Evolutionary conservation across 2,888 invertebrate genomes (phyloP), one percentile per base, ranked within the genome.

Genomic region (Drosophila fulvimacula): DNA sequence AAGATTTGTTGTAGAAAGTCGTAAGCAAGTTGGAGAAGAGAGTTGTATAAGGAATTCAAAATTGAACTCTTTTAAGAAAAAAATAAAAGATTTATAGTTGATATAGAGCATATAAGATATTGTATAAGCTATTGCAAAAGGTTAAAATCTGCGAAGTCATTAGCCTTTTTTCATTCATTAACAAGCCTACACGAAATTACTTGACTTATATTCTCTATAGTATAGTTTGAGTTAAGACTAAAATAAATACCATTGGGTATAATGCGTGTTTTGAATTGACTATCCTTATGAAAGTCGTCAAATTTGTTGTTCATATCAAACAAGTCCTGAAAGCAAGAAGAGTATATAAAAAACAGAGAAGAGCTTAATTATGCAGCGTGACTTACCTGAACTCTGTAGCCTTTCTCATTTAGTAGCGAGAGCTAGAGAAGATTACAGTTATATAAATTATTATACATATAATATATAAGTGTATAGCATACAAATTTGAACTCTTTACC

Each of bases 361-460:
- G 2, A 11, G 30, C n/a, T 6, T 6, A 17, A 24, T 15, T 13
- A 7, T 5, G 5, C 19, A 13, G 0, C 1, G 0, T 2, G 21
- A 32, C 72, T 81, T 53, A 91, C 92, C 59, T 79, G 81, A 19
- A 92, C 90, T 10, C 61, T 46, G 60, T 92, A 93, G 15, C 93
- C 92, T 15, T 79, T 75, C 11, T 59, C 44, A 69, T 89, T 90
- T 5, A 62, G 83, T n/a, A 93, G 73, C 4, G 91, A 91, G 15
- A 93, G 70, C 41, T 92, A 19, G 7, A 10, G 3, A 41, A 41
- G 9, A 39, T 48, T 3, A 21, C n/a, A 52, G 3, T 24, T 21
- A 15, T 19, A 32, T 3, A 48, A n/a, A n/a, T n/a, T 1, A 49
- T 30, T 1, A 49, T 34, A 38, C 9, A 15, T 21, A 9, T 0